Conservation (phyloP, 1,140 invertebrate species). For the Phymastichus coffea region DNA sequence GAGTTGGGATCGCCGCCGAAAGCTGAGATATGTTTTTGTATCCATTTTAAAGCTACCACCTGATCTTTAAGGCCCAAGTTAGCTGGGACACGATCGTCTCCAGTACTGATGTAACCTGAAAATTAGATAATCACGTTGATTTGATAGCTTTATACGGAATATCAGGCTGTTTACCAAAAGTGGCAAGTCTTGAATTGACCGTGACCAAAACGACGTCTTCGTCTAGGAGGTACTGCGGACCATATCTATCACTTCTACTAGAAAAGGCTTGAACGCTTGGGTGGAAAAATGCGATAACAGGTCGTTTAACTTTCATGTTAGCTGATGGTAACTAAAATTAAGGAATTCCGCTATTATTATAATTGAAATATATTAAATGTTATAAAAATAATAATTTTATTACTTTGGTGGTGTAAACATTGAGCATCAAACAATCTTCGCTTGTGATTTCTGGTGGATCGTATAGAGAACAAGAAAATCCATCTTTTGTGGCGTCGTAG, state of each 20-base stretch:
- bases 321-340: slow-evolving; percentile 24
- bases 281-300: slow-evolving; percentile 59
- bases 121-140: too few species aligned
- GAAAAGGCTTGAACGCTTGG: slow-evolving; percentile 57
- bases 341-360: not conserved
- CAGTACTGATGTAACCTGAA: slow-evolving; percentile 69
- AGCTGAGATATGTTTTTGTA: slow-evolving; percentile 62
- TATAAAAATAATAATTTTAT: too few species aligned
- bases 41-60: slow-evolving; percentile 63
- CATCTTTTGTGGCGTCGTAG: slow-evolving; percentile 48
- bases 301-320: slow-evolving; percentile 17
- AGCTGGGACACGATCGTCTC: slow-evolving; percentile 64
- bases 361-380: not conserved
- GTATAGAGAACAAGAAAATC: slow-evolving; percentile 42
- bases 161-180: slow-evolving; percentile 52
- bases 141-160: too few species aligned
- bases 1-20: slow-evolving; percentile 62
- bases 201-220: slow-evolving; percentile 68
- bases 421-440: slow-evolving; percentile 72
- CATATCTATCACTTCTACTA: slow-evolving; percentile 54
- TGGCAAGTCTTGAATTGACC: slow-evolving; percentile 70
- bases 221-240: slow-evolving; percentile 66
- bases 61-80: slow-evolving; percentile 73
- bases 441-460: not conserved
- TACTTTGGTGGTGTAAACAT: slow-evolving; percentile 63